Evolutionary conservation across 1,140 invertebrate species (phyloP), one percentile per base, ranked within the genome.

Genomic region (Lerema accius): DNA sequence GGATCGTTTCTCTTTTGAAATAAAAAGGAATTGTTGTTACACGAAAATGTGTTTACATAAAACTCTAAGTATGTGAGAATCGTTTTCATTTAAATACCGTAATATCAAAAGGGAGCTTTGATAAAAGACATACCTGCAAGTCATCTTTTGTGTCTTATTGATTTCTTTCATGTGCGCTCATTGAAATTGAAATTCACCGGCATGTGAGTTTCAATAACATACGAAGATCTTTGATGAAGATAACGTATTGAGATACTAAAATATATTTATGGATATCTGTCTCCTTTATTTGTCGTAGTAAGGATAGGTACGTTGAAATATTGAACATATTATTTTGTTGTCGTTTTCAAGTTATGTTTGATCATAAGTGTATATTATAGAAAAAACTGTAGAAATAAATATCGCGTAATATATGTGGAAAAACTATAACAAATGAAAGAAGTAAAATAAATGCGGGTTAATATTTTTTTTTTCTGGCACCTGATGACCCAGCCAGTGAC

Each of bases 1-100:
- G 76, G 68, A 78, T 70, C 73, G 71, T 80, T 82, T 82, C 69
- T 79, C 69, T 76, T 79, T 78, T 76, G 63, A 77, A 71, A 76
- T 74, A 72, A 80, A 82, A 80, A 63, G 69, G 71, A 77, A 81
- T 74, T 73, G 68, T 76, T 76, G 65, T 76, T 76, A 67, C 76
- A 69, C 58, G 68, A 73, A 75, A 73, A 78, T 71, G 61, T 68
- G 64, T 74, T 73, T 71, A 46, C 62, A 61, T 58, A 69, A 64
- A 46, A 59, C 56, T 40, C 46, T 61, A 58, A 35, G 55, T 62
- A 35, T 48, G 65, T 56, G 68, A 63, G 65, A 70, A 70, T 66
- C 17, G 55, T 43, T 66, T 63, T 70, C 59, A 63, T 66, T 66
- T 70, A 60, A 66, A 66, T 50, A 66, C 32, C 50, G 63, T 64